Base-by-base conservation (phyloP, 2,888 invertebrate species). In the Sarcophaga subvicina region DNA sequence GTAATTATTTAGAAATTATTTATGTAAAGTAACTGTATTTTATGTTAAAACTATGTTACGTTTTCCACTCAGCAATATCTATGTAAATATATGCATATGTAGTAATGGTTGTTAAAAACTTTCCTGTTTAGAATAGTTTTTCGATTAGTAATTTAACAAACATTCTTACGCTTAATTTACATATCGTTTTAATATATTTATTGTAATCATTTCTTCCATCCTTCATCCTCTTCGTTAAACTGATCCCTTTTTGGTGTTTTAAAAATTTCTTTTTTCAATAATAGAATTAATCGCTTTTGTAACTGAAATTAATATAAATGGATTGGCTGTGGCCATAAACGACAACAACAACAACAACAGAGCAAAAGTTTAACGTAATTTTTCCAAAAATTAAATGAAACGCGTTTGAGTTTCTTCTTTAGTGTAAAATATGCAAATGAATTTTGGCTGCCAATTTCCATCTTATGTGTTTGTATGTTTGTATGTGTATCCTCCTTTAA, bases 381-480 rank as follows among this genome's bases (percentile, higher is more conserved):
- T 72, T 78, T 27, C 14, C 12, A 12, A 75, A 72, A 45, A 83
- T 49, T 37, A 69, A 80, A 78, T 45, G 47, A 63, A 83, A 71
- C 60, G 69, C 80, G 69, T 75, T 83, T 59, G 49, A 73, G 73
- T 83, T 83, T 78, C 45, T 47, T 62, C 45, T 76, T 54, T 79
- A 86, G 72, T 60, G 67, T 71, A 75, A 86, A 84, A 75, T 81
- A 81, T 84, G 80, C 83, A 83, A 87, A 84, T 79, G 67, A 83
- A 54, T 71, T 62, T 54, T 45, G 25, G 12, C 12, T 17, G 54
- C 14, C 54, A 54, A 54, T 14, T 54, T 3, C 14, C 17, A 14
- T 54, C 14, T 14, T 54, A 17, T 54, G 14, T 54, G 17, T 54
- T 14, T 49, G 10, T 49, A 49, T 66, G 54, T 49, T 49, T 66